These are phyloP conservation scores for Echiichthys vipera DNA, from an alignment of 2,797 vertebrate genomes.

Conservation along the genomic window DNA sequence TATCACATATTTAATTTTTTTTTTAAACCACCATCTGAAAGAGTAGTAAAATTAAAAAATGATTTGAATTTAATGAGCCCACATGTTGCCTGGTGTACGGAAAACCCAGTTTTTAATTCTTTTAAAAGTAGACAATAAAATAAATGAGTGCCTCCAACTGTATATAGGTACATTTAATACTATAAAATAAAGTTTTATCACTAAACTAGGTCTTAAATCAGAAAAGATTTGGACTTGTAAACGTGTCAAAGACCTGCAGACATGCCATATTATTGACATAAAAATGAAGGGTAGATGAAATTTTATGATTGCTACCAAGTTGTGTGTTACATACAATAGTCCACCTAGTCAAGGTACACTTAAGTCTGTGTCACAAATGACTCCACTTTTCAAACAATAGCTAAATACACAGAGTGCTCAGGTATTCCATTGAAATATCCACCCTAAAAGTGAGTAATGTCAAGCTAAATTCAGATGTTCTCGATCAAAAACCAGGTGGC, in stretches of 20 bases:
- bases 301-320: slow-evolving; percentile 25
- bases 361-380: slow-evolving; percentile 16
- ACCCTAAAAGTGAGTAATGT: slow-evolving; percentile 36
- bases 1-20: background rate
- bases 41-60: background rate
- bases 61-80: background rate
- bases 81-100: background rate
- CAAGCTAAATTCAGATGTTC: slow-evolving; percentile 52
- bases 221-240: slow-evolving; percentile 4
- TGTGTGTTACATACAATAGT: slow-evolving; percentile 3
- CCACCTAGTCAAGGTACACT: background rate
- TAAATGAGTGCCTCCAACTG: background rate
- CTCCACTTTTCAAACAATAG: slow-evolving; percentile 33
- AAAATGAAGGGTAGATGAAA: slow-evolving; percentile 2
- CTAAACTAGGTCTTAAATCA: background rate
- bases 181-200: background rate
- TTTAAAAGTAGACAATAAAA: background rate
- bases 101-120: background rate
- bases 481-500: slow-evolving; percentile 61
- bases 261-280: background rate
- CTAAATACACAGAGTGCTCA: slow-evolving; percentile 4
- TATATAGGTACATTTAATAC: background rate
- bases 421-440: slow-evolving; percentile 42
- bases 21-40: background rate
- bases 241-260: slow-evolving; percentile 2